These are phyloP conservation scores for Paralichthys olivaceus DNA, from an alignment of 2,113 vertebrate species.

Conservation along the genomic window DNA sequence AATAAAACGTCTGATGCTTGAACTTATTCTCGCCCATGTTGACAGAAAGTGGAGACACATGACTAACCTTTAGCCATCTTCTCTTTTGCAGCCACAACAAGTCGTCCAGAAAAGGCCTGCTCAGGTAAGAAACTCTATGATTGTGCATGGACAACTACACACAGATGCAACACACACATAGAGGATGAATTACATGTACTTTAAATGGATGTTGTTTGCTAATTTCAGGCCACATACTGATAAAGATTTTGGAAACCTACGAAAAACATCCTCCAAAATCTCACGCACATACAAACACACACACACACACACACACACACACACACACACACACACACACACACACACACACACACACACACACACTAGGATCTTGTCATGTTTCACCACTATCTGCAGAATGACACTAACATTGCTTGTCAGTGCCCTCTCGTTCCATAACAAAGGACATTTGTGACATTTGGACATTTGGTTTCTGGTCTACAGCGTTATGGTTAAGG, in stretches of 20 bases:
- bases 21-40: background rate
- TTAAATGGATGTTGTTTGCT: too few species aligned
- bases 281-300: background rate
- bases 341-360: background rate
- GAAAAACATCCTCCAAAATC: too few species aligned
- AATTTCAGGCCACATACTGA: too few species aligned
- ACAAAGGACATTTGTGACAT: background rate
- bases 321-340: background rate
- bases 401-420: background rate
- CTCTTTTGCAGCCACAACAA: slow-evolving; percentile 90
- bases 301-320: background rate
- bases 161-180: too few species aligned
- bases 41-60: background rate
- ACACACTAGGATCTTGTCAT: background rate
- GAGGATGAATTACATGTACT: too few species aligned
- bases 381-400: too few species aligned
- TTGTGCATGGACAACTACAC: background rate
- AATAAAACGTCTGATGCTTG: background rate
- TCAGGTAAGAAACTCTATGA: slow-evolving; percentile 85
- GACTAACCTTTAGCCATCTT: slow-evolving; percentile 22
- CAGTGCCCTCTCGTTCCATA: background rate
- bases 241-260: too few species aligned
- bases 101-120: slow-evolving; percentile 93
- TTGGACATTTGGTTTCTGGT: background rate
- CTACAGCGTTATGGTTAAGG: background rate